These are phyloP conservation scores for Chamaea fasciata DNA, from an alignment of 2,113 vertebrate genomes.

Conservation along the genomic window DNA sequence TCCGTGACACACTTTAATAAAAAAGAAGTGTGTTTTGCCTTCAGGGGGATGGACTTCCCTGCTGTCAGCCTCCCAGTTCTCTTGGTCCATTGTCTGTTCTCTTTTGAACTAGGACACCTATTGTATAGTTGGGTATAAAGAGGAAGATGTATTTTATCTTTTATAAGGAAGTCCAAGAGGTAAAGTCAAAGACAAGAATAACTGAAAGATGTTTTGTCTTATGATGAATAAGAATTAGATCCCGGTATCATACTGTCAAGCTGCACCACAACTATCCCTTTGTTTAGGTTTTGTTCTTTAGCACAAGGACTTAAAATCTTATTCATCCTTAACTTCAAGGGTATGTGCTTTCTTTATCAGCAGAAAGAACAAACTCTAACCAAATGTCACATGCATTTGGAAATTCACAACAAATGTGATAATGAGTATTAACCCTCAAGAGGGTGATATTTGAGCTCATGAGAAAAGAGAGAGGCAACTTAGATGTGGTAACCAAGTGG, in stretches of 20 bases:
- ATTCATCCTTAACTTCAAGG: constrained; percentile 55
- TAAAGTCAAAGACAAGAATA: constrained; percentile 41
- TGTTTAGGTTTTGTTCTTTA: constrained; percentile 44
- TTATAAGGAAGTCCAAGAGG: constrained; percentile 48
- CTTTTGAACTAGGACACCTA: constrained; percentile 55
- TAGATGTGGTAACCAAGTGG: background rate
- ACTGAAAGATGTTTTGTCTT: constrained; percentile 42
- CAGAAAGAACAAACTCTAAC: constrained; percentile 19
- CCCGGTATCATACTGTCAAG: background rate
- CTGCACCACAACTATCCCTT: background rate
- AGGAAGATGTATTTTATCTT: constrained; percentile 33
- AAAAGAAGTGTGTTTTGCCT: constrained; percentile 47
- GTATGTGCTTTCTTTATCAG: constrained; percentile 35
- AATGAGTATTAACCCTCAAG: background rate
- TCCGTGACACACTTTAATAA: constrained; percentile 50
- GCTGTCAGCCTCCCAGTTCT: constrained; percentile 16
- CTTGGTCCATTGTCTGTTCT: constrained; percentile 43
- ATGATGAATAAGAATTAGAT: constrained; percentile 53
- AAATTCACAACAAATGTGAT: constrained; percentile 35
- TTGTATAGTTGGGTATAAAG: constrained; percentile 28
- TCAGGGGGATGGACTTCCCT: constrained; percentile 45
- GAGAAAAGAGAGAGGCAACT: background rate
- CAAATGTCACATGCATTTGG: background rate
- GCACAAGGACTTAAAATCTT: constrained; percentile 16
- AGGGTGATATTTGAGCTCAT: background rate